A percentile compares a stretch with the other conserved stretches of the same genome.
Conservation (phyloP, 2,797 vertebrate genomes). For the Hafferia zeledoni region DNA sequence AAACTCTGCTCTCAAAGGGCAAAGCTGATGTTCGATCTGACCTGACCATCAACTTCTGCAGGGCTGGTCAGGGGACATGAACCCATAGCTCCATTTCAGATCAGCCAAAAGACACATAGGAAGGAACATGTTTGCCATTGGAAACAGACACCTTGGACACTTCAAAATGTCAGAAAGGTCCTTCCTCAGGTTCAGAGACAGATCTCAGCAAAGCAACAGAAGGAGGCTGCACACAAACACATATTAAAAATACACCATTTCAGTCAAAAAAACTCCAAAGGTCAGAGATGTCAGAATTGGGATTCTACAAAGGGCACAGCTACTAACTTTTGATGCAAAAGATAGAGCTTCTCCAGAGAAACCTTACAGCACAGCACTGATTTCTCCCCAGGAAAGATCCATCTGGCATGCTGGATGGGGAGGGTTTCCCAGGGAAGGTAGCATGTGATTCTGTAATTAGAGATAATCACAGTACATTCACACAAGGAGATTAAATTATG, state of each 20-base stretch:
- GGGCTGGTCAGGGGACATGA: neutral
- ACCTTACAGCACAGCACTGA: neutral
- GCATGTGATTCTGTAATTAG: neutral
- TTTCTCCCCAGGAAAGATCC: neutral
- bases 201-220: neutral
- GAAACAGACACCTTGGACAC: neutral
- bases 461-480: neutral
- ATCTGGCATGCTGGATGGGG: neutral
- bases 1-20: neutral
- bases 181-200: neutral
- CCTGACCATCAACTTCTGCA: neutral
- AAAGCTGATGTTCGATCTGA: neutral
- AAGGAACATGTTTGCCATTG: neutral
- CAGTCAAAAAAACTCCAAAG: neutral
- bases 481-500: neutral
- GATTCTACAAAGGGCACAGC: neutral
- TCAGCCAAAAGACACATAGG: neutral
- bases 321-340: neutral
- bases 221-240: neutral
- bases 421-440: neutral
- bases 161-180: neutral
- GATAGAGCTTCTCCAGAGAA: neutral
- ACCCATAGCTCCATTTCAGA: accelerated
- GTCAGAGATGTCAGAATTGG: neutral
- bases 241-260: neutral